phyloP scores from a whole-genome alignment of 53 echinoderm and acorn worm species.

The Holothuria leucospilota region DNA sequence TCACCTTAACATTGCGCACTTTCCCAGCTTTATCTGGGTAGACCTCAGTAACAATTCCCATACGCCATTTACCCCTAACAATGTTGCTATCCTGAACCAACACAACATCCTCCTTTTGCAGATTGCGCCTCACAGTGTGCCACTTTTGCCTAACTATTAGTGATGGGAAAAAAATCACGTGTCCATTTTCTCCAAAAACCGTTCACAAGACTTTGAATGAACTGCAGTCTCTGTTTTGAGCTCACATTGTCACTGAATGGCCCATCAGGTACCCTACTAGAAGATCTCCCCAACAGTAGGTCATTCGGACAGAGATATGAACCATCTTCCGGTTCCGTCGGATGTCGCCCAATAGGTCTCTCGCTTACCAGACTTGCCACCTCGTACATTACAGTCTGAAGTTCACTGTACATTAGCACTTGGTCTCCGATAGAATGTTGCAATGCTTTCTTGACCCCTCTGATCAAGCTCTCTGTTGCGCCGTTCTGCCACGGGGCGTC shows the following conservation, averaged over 20 bases:
- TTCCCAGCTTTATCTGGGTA: constrained; percentile 7
- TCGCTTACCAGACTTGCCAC: constrained; percentile 56
- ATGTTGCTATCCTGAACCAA: constrained; percentile 57
- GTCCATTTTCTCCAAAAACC: constrained; percentile 66
- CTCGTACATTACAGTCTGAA: constrained; percentile 57
- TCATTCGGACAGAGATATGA: constrained; percentile 35
- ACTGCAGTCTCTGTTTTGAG: constrained; percentile 43
- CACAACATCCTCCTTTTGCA: constrained; percentile 55
- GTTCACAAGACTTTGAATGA: constrained; percentile 60
- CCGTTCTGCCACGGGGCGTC: constrained; percentile 53
- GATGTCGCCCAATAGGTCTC: constrained; percentile 56
- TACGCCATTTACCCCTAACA: constrained; percentile 33
- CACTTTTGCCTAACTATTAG: constrained; percentile 61
- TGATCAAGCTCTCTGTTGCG: constrained; percentile 46
- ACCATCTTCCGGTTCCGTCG: constrained; percentile 44
- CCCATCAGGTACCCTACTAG: constrained; percentile 50
- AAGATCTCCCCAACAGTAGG: constrained; percentile 39
- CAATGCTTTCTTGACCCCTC: constrained; percentile 51
- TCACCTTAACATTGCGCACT: constrained; percentile 32
- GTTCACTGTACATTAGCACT: constrained; percentile 36
- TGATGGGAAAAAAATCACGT: constrained; percentile 58
- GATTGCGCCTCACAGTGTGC: constrained; percentile 42
- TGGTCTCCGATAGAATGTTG: constrained; percentile 51
- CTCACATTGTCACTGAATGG: constrained; percentile 52
- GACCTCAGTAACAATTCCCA: constrained; percentile 5